Evolutionary conservation across 2,888 invertebrate species (phyloP), one percentile per base, ranked within the genome.

Genomic region (Orthosia incerta): DNA sequence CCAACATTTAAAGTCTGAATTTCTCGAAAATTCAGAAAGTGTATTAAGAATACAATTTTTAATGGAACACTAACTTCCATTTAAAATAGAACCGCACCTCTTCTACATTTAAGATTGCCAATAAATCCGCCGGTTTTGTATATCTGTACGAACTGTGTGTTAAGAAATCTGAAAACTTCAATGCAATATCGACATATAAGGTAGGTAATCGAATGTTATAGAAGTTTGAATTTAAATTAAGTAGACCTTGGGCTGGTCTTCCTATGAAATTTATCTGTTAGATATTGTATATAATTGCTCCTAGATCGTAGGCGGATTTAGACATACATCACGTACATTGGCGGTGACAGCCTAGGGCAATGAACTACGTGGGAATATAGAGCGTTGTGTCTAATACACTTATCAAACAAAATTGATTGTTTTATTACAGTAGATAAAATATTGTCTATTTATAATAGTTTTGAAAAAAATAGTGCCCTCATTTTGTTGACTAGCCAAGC

Each of bases 21-120:
- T 1, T 55, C 23, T 55, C 2, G 15, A 23, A 5, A 55, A 20
- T 15, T 20, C 20, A 13, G 13, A 55, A 56, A 23, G 7, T 26
- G 16, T 56, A n/a, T 65, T 20, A 20, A 13, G 53, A 46, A 69
- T 46, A 65, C 3, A 65, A 26, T 46, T 20, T 55, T 65, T 3
- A 60, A 20, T 39, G 3, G 11, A 5, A 20, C 48, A 51, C 15
- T 1, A 23, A 15, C 1, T 20, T 65, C 20, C 12, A 15, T 45
- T 50, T 23, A 12, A 65, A 65, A 65, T 9, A 9, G 53, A 45
- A 13, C 45, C 16, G n/a, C 45, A 53, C 4, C 7, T 26, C 51
- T 62, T n/a, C n/a, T n/a, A n/a, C n/a, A n/a, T 68, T 15, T 18
- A 50, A 11, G n/a, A 39, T 50, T 65, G 45, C 16, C 13, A 31